Percentiles rank a stretch among this genome's conserved stretches.
Conservation (phyloP, 2,797 vertebrate species). For the Sebastolobus alascanus region DNA sequence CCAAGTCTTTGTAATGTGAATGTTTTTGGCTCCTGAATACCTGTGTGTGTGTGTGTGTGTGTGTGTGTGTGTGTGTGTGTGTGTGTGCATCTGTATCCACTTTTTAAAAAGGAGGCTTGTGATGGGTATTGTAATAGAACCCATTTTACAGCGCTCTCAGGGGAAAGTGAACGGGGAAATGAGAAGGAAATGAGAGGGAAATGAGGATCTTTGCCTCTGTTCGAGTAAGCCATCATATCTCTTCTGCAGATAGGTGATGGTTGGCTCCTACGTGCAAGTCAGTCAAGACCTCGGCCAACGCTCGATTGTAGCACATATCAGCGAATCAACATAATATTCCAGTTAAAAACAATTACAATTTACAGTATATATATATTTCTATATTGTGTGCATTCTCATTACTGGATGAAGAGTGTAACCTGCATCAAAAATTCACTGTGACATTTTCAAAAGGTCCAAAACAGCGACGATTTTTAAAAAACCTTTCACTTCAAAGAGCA, state of each 20-base stretch:
- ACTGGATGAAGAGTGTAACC: slow-evolving; percentile 19
- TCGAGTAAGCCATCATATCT: slow-evolving; percentile 61
- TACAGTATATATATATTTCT: neutral
- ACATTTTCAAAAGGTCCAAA: slow-evolving; percentile 67
- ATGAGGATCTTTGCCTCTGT: slow-evolving; percentile 69
- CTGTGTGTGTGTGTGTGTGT: slow-evolving; percentile 19
- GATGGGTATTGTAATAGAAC: slow-evolving; percentile 79
- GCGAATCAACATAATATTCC: slow-evolving; percentile 4
- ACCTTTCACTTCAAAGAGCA: slow-evolving; percentile 58
- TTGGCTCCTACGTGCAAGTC: slow-evolving; percentile 25
- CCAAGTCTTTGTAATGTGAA: slow-evolving; percentile 65
- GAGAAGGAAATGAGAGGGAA: slow-evolving; percentile 73
- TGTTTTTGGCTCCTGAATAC: slow-evolving; percentile 66
- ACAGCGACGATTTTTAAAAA: slow-evolving; percentile 17
- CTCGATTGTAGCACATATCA: slow-evolving; percentile 16
- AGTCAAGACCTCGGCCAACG: slow-evolving; percentile 11
- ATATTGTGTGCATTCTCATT: slow-evolving; percentile 13
- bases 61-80: no score
- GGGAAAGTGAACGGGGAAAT: slow-evolving; percentile 72
- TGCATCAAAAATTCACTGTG: slow-evolving; percentile 48
- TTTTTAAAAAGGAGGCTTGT: slow-evolving; percentile 69
- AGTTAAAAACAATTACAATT: slow-evolving; percentile 1
- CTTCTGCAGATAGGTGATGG: slow-evolving; percentile 31
- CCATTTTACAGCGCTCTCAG: slow-evolving; percentile 66
- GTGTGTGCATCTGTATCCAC: slow-evolving; percentile 64